phyloP scores from a whole-genome alignment of 2,113 vertebrate species.

The Chrysemys picta region DNA sequence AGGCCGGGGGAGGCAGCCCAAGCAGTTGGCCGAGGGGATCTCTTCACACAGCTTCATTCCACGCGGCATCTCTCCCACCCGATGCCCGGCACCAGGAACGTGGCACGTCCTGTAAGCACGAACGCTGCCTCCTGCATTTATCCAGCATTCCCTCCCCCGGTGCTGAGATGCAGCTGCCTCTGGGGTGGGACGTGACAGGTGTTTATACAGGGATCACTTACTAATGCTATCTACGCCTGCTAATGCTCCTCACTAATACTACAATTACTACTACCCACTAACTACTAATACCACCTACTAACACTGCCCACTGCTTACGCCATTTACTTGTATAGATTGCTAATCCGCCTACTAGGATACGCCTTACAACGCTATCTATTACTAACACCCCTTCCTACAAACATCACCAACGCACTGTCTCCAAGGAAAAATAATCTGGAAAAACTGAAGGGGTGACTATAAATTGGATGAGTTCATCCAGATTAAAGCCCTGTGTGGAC shows the following conservation, averaged over 20 bases:
- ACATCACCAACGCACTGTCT: background rate
- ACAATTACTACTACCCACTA: background rate
- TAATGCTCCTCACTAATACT: background rate
- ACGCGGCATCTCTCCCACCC: background rate
- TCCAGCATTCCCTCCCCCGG: background rate
- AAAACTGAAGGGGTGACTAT: background rate
- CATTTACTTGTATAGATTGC: background rate
- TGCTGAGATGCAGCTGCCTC: background rate
- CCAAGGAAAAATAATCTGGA: background rate
- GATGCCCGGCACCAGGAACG: background rate
- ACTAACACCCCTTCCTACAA: background rate
- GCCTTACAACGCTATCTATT: background rate
- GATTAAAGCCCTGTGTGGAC: background rate
- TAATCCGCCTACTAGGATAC: background rate
- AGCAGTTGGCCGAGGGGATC: background rate
- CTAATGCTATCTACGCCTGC: background rate
- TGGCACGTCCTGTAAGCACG: background rate
- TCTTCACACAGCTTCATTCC: background rate
- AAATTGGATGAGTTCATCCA: background rate
- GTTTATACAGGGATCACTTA: background rate
- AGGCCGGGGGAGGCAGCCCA: background rate
- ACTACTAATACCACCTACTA: background rate
- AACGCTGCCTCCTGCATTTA: background rate
- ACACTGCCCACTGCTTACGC: background rate
- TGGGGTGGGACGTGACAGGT: background rate